These are phyloP conservation scores for Armadillidium nasatum DNA, from an alignment of 1,140 invertebrate genomes.

Conservation along the genomic window DNA sequence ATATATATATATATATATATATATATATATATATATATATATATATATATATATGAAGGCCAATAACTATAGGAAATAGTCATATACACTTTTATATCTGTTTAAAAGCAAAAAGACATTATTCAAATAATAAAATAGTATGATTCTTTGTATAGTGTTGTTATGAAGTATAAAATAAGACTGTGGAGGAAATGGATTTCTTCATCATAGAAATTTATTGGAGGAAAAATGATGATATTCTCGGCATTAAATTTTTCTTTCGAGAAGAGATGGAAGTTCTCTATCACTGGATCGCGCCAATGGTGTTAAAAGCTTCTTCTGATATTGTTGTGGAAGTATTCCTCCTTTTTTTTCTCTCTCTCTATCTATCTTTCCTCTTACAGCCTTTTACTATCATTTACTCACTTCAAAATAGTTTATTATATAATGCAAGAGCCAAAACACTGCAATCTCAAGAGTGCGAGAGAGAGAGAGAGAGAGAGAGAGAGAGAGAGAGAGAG, in stretches of 20 bases:
- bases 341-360: background rate
- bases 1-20: no score
- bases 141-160: background rate
- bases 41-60: no score
- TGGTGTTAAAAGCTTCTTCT: background rate
- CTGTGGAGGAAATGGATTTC: background rate
- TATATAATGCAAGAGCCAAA: no score
- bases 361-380: background rate
- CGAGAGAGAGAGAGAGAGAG: no score
- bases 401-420: no score
- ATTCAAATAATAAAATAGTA: background rate
- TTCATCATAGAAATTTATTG: conserved; percentile 5
- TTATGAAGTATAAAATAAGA: background rate
- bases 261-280: background rate
- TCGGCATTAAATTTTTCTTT: background rate
- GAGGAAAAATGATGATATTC: background rate
- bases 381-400: no score
- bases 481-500: no score
- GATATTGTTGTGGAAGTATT: background rate
- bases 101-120: no score
- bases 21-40: no score
- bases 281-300: background rate
- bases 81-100: no score
- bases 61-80: no score
- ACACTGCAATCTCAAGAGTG: no score